These are phyloP conservation scores for Thamnophis sirtalis DNA, from an alignment of 2,113 vertebrate species.

Conservation along the genomic window DNA sequence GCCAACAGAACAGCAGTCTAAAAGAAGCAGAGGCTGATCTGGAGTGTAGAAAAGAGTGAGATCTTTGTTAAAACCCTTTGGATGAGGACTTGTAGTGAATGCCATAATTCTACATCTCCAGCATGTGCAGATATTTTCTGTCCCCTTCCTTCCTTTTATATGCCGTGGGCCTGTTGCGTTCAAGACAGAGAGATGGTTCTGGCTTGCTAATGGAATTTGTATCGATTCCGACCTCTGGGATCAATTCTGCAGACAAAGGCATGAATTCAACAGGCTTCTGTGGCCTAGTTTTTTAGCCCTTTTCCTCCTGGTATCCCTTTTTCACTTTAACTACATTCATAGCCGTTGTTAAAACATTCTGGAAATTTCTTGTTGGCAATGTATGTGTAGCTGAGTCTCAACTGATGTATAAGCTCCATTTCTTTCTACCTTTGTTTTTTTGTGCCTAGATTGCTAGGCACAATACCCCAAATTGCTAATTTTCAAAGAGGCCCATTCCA, in stretches of 20 bases:
- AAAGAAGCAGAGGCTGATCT: not conserved
- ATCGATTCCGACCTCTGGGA: not conserved
- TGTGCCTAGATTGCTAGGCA: not conserved
- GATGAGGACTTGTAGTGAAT: not conserved
- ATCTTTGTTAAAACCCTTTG: too few species aligned
- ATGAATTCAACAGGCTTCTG: not conserved
- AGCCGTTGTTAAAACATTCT: fast-evolving
- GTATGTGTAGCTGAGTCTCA: not conserved
- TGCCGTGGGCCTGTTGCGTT: not conserved
- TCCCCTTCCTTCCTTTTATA: not conserved
- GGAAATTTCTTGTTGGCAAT: not conserved
- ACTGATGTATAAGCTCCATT: not conserved
- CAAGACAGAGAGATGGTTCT: not conserved
- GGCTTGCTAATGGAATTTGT: not conserved
- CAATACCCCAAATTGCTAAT: not conserved
- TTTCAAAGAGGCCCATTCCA: not conserved
- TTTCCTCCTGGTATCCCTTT: not conserved
- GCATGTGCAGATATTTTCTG: not conserved
- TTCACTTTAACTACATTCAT: not conserved
- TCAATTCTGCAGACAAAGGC: not conserved
- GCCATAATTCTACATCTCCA: not conserved
- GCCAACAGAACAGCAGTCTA: not conserved
- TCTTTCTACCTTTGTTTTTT: not conserved
- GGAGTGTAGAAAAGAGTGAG: too few species aligned
- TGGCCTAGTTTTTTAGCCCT: too few species aligned